Conservation (phyloP, 2,888 invertebrate species). For the Mechanitis mazaeus region DNA sequence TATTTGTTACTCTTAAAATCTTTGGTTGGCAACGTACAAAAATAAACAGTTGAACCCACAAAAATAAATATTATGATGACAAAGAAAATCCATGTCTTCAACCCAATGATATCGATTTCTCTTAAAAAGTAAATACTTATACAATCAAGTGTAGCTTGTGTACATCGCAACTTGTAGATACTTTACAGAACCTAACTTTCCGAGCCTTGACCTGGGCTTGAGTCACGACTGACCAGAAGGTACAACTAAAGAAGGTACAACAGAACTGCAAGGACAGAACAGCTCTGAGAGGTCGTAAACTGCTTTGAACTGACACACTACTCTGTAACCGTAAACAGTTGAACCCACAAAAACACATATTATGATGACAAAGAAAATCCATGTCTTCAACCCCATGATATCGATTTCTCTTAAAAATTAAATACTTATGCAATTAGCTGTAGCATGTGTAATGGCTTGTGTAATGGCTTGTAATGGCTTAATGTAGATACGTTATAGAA, state of each 20-base stretch:
- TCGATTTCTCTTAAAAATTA: background rate
- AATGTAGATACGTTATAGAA: background rate
- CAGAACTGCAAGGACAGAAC: background rate
- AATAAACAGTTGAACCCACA: background rate
- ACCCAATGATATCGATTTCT: background rate
- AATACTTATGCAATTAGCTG: background rate
- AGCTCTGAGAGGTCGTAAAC: background rate
- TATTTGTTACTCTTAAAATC: no score
- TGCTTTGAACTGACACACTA: background rate
- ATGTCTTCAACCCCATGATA: background rate
- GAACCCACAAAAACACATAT: background rate
- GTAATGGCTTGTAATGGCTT: no score
- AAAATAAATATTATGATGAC: background rate
- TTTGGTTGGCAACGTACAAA: no score
- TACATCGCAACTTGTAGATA: background rate
- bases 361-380: background rate
- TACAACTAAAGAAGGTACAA: background rate
- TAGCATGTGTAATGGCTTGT: background rate
- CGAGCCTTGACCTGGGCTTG: slow-evolving; percentile 1
- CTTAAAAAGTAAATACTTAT: background rate
- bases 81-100: background rate
- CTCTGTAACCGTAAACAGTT: background rate
- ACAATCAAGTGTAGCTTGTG: background rate
- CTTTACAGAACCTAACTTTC: background rate
- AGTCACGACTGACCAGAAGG: background rate